Evolutionary conservation across 2,797 vertebrate genomes (phyloP).

Genomic region (Xenops minutus): DNA sequence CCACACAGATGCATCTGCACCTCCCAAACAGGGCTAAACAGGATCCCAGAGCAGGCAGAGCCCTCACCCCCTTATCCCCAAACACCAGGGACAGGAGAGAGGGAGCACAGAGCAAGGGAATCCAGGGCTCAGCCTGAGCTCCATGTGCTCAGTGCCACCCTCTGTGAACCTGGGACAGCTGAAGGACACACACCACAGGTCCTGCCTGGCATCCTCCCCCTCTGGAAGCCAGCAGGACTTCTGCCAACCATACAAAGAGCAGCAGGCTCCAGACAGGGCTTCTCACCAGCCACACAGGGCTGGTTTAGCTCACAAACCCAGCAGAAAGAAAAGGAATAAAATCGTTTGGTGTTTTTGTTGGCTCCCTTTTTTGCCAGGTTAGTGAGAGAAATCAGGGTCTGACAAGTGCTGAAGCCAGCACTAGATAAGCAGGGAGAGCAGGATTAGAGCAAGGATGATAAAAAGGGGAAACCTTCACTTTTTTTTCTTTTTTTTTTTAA

Average conservation of each 20-base stretch:
- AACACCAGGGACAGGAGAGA: not conserved
- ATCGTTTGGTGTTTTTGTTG: not conserved
- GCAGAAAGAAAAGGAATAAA: not conserved
- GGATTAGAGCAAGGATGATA: not conserved
- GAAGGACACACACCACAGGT: rapidly evolving
- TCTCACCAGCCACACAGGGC: not conserved
- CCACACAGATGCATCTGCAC: not conserved
- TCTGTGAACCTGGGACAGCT: not conserved
- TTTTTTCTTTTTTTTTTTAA: not conserved
- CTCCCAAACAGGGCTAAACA: no score
- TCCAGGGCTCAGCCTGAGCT: not conserved
- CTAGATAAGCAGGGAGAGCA: not conserved
- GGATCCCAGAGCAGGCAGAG: not conserved
- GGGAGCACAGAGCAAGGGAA: not conserved
- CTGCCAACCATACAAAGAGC: not conserved
- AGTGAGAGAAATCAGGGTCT: not conserved
- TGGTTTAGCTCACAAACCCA: not conserved
- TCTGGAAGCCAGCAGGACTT: not conserved
- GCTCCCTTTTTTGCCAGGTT: conserved; percentile 4
- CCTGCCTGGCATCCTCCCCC: not conserved
- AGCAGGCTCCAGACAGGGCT: not conserved
- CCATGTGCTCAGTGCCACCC: not conserved
- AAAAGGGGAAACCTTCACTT: not conserved
- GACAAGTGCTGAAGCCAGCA: not conserved
- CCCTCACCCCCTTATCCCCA: not conserved